A percentile compares a stretch with the other conserved stretches of the same genome.
Conservation (phyloP, 2,113 vertebrate species). For the Pungitius pungitius region DNA sequence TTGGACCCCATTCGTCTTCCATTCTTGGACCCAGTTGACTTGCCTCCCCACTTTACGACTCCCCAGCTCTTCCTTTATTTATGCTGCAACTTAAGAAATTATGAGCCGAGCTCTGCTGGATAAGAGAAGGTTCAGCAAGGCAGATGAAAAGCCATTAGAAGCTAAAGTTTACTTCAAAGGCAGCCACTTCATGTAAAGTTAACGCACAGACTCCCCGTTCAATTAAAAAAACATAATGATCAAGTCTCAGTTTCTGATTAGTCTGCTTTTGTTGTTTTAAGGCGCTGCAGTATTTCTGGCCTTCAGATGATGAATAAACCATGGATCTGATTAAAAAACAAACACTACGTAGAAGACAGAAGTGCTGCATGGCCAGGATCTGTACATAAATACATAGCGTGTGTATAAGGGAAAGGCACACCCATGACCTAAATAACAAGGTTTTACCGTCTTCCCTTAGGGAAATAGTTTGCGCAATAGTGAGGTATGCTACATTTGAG, state of each 20-base stretch:
- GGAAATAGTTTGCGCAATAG: not conserved
- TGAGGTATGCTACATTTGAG: not conserved
- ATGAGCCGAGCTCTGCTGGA: constrained; percentile 1
- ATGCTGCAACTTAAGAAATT: constrained; percentile 26
- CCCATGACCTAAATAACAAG: not conserved
- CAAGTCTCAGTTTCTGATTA: constrained; percentile 5
- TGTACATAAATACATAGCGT: not conserved
- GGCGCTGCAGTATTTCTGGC: constrained; percentile 17
- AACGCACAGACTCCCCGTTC: constrained; percentile 1
- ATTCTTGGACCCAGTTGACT: not conserved
- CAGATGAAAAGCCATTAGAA: constrained; percentile 6
- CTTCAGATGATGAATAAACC: constrained; percentile 4
- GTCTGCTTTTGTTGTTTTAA: constrained; percentile 34
- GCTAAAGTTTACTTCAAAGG: not conserved
- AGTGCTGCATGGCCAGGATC: not conserved
- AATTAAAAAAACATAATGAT: constrained; percentile 1
- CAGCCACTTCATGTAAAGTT: not conserved
- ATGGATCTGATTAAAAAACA: not conserved
- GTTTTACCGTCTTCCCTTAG: not conserved
- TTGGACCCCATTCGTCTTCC: constrained; percentile 12
- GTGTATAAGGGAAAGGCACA: not conserved
- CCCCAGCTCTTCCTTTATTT: constrained; percentile 4
- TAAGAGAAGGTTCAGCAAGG: constrained; percentile 10
- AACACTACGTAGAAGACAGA: not conserved
- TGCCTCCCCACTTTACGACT: not conserved